Percentiles rank a stretch among this genome's conserved stretches.
Conservation (phyloP, 2,113 vertebrate genomes). For the Cervus canadensis region DNA sequence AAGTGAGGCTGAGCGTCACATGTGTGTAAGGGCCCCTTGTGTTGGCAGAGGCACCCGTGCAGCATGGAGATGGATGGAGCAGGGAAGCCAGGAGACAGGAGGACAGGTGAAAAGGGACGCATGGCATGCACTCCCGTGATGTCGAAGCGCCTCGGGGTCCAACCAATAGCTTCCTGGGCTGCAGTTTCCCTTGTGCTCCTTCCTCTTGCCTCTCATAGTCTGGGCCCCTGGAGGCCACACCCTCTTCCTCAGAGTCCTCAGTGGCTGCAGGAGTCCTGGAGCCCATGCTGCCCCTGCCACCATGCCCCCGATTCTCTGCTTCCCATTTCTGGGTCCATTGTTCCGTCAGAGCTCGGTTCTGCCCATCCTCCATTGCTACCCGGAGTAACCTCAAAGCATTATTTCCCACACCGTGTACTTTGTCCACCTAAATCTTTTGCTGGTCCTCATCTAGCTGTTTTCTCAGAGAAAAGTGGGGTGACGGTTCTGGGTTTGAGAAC, state of each 20-base stretch:
- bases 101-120: background rate
- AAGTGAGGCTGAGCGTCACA: background rate
- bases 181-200: background rate
- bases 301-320: background rate
- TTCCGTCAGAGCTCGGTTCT: background rate
- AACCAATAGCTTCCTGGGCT: background rate
- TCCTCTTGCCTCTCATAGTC: background rate
- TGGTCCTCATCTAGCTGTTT: background rate
- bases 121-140: accelerated
- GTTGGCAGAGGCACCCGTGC: background rate
- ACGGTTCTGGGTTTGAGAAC: background rate
- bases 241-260: background rate
- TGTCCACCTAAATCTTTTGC: background rate
- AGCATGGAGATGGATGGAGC: background rate
- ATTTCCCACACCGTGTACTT: background rate
- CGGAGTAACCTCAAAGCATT: background rate
- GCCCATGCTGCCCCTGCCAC: accelerated
- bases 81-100: background rate
- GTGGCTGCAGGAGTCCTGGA: background rate
- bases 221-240: background rate
- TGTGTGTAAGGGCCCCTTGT: background rate
- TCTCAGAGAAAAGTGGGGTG: background rate
- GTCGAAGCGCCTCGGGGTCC: accelerated
- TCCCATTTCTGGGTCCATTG: background rate
- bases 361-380: too few species aligned